Evolutionary conservation across 2,797 vertebrate species (phyloP).

Genomic region (Spizella passerina): DNA sequence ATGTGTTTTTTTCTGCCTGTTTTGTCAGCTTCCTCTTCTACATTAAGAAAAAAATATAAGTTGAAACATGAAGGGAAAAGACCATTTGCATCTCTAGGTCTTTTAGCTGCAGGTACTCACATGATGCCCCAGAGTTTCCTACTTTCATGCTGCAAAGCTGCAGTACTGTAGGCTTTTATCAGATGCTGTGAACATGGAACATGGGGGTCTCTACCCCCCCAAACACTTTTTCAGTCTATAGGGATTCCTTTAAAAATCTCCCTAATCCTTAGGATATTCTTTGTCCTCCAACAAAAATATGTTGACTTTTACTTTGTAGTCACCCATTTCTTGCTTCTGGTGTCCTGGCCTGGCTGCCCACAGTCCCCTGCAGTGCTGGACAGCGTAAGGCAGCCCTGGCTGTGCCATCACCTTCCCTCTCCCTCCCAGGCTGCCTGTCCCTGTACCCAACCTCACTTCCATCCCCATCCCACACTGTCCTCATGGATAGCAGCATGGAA

Average conservation of each 20-base stretch:
- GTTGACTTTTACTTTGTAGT: not conserved
- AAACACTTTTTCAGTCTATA: not conserved
- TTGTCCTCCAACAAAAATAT: not conserved
- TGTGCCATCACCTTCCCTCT: not conserved
- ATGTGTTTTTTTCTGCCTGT: not conserved
- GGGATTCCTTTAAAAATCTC: not conserved
- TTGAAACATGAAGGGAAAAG: not conserved
- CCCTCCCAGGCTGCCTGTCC: not conserved
- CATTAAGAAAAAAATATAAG: not conserved
- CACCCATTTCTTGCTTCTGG: not conserved
- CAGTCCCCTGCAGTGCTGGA: not conserved
- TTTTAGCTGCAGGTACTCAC: not conserved
- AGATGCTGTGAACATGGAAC: accelerated
- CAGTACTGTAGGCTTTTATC: not conserved
- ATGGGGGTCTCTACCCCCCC: too few relatives aligned
- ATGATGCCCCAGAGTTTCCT: not conserved
- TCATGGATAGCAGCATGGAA: not conserved
- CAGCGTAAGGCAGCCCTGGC: accelerated
- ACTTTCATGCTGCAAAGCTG: not conserved
- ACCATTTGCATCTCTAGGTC: not conserved
- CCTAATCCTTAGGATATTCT: not conserved
- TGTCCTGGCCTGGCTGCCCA: not conserved
- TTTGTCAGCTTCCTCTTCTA: not conserved
- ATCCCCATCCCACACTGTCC: not conserved
- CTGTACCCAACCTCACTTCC: accelerated